A percentile compares a stretch with the other conserved stretches of the same genome.
These are phyloP conservation scores for Graptemys geographica DNA, from an alignment of 2,797 vertebrate genomes.

Conservation along the genomic window DNA sequence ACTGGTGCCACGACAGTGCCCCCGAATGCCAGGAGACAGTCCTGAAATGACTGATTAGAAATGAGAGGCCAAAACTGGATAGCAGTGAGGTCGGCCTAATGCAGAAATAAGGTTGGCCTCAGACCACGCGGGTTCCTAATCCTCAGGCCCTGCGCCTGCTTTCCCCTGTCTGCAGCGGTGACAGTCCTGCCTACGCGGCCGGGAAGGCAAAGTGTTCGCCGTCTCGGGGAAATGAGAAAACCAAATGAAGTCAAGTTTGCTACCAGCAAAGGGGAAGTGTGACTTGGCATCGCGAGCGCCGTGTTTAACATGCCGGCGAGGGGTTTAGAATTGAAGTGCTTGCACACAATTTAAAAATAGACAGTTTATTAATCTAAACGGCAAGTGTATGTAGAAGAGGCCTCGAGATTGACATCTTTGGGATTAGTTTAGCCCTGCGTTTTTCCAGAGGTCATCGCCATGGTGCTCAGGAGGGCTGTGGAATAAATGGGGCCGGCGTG, in stretches of 20 bases:
- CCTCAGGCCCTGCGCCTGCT: background rate
- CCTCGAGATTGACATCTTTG: conserved; percentile 83
- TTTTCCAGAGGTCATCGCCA: conserved; percentile 85
- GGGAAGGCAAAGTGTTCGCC: conserved; percentile 25
- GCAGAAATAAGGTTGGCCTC: conserved; percentile 2
- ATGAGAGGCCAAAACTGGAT: background rate
- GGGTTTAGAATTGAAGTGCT: conserved; percentile 88
- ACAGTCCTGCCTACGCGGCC: background rate
- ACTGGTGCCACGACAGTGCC: background rate
- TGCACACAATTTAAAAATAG: conserved; percentile 85
- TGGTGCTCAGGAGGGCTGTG: conserved; percentile 80
- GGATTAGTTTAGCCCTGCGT: conserved; percentile 91
- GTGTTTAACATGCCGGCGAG: conserved; percentile 87
- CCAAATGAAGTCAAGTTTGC: conserved; percentile 74
- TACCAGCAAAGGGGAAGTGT: conserved; percentile 78
- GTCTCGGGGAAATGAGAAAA: conserved; percentile 61
- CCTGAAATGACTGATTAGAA: background rate
- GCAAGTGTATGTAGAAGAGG: conserved; percentile 84
- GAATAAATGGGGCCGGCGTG: conserved; percentile 85
- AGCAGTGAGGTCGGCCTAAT: background rate
- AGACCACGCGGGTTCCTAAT: background rate
- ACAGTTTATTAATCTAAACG: conserved; percentile 88
- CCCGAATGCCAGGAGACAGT: background rate
- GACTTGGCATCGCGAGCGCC: conserved; percentile 84
- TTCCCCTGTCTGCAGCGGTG: background rate